Conservation (phyloP, 2,113 vertebrate species). For the Prunella fulvescens region DNA sequence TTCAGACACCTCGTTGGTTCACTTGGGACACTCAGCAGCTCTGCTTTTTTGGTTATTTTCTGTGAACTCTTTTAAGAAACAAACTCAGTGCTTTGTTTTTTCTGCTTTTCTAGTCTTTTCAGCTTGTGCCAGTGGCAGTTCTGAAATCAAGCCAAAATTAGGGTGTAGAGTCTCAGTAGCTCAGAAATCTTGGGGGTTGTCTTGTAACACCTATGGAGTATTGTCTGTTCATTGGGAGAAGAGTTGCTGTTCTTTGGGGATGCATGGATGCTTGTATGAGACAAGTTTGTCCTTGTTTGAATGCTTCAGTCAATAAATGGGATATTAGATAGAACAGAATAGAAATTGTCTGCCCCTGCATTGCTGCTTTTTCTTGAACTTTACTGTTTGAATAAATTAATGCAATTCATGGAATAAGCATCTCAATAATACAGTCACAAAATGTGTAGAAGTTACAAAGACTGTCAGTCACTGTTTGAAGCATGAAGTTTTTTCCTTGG, state of each 20-base stretch:
- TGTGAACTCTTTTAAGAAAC: not conserved
- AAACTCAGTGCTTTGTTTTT: not conserved
- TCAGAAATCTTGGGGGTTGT: not conserved
- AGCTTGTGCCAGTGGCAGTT: not conserved
- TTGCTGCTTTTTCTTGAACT: not conserved
- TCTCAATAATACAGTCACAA: not conserved
- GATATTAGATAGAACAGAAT: not conserved
- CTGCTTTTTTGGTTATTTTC: not conserved
- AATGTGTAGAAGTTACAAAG: not conserved
- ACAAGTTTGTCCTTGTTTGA: not conserved
- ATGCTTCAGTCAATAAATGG: not conserved
- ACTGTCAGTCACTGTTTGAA: not conserved
- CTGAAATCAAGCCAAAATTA: not conserved
- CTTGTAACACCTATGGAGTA: rapidly evolving
- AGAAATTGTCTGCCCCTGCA: not conserved
- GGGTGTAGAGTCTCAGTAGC: not conserved
- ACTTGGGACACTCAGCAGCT: not conserved
- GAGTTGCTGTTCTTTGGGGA: not conserved
- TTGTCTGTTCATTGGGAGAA: not conserved
- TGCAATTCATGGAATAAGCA: not conserved
- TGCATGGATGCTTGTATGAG: not conserved
- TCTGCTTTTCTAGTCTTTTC: not conserved
- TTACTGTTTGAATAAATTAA: not conserved
- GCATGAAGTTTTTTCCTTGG: not conserved
- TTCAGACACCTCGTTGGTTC: not conserved